Evolutionary conservation across 2,888 invertebrate species (phyloP).

Genomic region (Synergus umbraculus): DNA sequence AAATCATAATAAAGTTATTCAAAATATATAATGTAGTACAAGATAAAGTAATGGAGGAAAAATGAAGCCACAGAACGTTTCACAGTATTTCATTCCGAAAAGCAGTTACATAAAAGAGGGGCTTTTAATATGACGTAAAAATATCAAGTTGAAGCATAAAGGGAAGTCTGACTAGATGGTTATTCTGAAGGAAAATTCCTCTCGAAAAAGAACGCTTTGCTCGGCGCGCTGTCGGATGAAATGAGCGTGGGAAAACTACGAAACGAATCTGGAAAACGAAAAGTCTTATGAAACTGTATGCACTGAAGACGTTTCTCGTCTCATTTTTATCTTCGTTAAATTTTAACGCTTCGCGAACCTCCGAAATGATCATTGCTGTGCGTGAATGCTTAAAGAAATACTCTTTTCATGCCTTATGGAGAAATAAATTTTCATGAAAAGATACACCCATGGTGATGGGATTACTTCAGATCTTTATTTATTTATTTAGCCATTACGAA

Average conservation of each 20-base stretch:
- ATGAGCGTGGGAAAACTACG: conserved; percentile 44
- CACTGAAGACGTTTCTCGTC: conserved; percentile 55
- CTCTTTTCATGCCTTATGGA: not conserved
- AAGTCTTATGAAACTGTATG: conserved; percentile 58
- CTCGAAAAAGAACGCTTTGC: not conserved
- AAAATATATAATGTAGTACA: not conserved
- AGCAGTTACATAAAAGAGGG: not conserved
- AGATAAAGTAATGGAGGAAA: not conserved
- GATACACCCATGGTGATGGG: not conserved
- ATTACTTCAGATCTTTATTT: not conserved
- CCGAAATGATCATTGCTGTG: not conserved
- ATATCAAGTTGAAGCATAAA: not conserved
- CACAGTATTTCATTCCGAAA: not conserved
- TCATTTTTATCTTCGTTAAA: conserved; percentile 60
- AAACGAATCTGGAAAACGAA: conserved; percentile 52
- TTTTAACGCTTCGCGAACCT: conserved; percentile 53
- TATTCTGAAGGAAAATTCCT: conserved; percentile 1
- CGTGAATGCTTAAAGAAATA: not conserved
- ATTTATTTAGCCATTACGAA: too few species aligned
- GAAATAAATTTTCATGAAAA: not conserved
- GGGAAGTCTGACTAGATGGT: not conserved
- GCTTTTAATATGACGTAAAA: not conserved
- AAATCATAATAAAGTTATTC: not conserved
- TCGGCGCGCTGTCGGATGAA: conserved; percentile 16
- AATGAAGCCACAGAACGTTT: not conserved